Conservation (phyloP, 2,888 invertebrate species). For the Aleiodes leptofemur region DNA sequence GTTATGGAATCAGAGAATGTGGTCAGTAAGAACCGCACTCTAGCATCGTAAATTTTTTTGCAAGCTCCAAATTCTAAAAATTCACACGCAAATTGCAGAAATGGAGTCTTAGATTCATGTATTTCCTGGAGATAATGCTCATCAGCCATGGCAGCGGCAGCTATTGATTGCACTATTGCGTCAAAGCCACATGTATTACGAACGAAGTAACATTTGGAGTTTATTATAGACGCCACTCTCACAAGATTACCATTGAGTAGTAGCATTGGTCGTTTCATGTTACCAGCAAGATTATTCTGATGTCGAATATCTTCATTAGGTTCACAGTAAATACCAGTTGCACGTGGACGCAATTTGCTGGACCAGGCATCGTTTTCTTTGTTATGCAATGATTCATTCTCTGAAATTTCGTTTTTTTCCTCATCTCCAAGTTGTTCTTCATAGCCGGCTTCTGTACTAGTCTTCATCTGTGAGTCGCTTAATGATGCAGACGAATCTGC, state of each 20-base stretch:
- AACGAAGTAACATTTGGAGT: conserved; percentile 38
- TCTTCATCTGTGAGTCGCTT: no score
- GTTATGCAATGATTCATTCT: no score
- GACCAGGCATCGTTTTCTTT: no score
- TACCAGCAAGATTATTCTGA: conserved; percentile 37
- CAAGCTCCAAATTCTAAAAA: conserved; percentile 35
- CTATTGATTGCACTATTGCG: conserved; percentile 35
- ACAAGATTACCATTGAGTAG: conserved; percentile 39
- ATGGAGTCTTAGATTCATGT: conserved; percentile 27
- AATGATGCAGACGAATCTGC: no score
- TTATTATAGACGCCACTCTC: conserved; percentile 24
- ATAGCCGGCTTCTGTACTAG: no score
- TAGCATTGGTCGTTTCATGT: conserved; percentile 16
- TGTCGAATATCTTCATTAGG: conserved; percentile 30
- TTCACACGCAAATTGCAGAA: conserved; percentile 35
- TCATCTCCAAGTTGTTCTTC: no score
- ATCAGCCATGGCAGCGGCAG: conserved; percentile 40
- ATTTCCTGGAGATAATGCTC: conserved; percentile 26
- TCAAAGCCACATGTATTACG: conserved; percentile 41
- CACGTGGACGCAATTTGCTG: neutral
- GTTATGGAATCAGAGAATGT: conserved; percentile 27
- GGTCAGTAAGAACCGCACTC: conserved; percentile 35
- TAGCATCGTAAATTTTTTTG: conserved; percentile 38
- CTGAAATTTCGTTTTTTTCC: no score
- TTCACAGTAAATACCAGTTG: conserved; percentile 37